Conservation (phyloP, 1,140 invertebrate species). For the Tetramorium parvispinum region DNA sequence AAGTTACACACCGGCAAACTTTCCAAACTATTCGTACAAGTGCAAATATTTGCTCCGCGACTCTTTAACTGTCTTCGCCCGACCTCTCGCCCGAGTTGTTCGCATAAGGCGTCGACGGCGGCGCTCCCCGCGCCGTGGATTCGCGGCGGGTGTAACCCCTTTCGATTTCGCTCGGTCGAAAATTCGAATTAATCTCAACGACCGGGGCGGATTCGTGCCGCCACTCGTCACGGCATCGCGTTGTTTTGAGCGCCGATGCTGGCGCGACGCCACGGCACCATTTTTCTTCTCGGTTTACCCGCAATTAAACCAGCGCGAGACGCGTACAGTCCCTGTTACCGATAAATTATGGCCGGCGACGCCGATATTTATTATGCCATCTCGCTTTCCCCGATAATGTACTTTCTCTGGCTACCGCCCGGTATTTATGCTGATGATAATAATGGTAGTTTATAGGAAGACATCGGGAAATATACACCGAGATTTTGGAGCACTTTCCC, state of each 20-base stretch:
- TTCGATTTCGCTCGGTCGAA: background rate
- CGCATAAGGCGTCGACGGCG: background rate
- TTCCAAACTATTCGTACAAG: background rate
- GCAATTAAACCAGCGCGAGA: slow-evolving; percentile 56
- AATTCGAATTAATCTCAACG: slow-evolving; percentile 25
- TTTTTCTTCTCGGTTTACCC: slow-evolving; percentile 31
- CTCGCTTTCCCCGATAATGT: background rate
- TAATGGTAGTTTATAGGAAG: slow-evolving; percentile 37
- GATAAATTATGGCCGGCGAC: slow-evolving; percentile 28
- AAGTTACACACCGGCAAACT: background rate
- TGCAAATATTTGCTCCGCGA: slow-evolving; percentile 13
- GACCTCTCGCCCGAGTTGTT: background rate
- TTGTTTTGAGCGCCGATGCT: slow-evolving; percentile 24
- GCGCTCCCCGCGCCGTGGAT: background rate
- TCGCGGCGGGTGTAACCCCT: background rate
- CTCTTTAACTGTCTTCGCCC: background rate
- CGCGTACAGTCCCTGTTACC: background rate
- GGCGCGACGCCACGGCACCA: slow-evolving; percentile 40
- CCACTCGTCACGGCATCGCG: slow-evolving; percentile 22
- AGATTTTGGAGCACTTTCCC: background rate
- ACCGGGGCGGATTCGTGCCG: background rate
- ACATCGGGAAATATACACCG: background rate
- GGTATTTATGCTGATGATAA: slow-evolving; percentile 15
- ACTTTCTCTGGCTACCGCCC: background rate
- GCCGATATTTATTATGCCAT: slow-evolving; percentile 50